Percentiles rank a stretch among this genome's conserved stretches.
These are phyloP conservation scores for Agriopis leucophaearia DNA, from an alignment of 2,888 invertebrate species.

Conservation along the genomic window DNA sequence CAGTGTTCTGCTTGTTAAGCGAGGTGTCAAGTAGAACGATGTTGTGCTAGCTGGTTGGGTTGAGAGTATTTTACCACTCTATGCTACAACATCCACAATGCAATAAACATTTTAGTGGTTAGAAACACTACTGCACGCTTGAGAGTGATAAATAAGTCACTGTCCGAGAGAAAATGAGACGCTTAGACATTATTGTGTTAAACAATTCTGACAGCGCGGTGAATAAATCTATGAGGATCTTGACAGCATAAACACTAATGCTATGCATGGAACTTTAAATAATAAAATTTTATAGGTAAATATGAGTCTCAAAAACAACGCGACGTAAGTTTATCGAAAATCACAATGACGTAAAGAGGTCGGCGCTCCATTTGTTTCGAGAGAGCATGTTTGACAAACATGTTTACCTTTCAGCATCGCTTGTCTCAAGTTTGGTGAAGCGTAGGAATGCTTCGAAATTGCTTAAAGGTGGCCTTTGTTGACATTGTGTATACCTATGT, in stretches of 20 bases:
- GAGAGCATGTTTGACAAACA: constrained; percentile 27
- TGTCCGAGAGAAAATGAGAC: constrained; percentile 17
- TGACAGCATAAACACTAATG: constrained; percentile 23
- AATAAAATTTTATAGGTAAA: constrained; percentile 1
- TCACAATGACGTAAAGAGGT: constrained; percentile 17
- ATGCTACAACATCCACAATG: neutral
- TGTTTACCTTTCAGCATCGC: constrained; percentile 34
- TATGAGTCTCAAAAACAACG: neutral
- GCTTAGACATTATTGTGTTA: constrained; percentile 13
- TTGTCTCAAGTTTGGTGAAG: constrained; percentile 15
- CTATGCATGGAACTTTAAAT: constrained; percentile 35
- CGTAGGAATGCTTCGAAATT: constrained; percentile 13
- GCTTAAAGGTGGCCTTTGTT: constrained; percentile 12
- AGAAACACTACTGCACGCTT: constrained; percentile 13
- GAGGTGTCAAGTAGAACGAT: constrained; percentile 46
- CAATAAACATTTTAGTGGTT: constrained; percentile 21
- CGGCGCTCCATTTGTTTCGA: constrained; percentile 21
- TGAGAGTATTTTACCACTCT: constrained; percentile 21
- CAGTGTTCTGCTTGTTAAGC: constrained; percentile 56
- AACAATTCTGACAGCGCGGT: neutral
- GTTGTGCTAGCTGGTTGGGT: constrained; percentile 33
- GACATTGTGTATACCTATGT: constrained; percentile 1
- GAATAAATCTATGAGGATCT: constrained; percentile 2
- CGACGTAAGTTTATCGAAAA: constrained; percentile 4
- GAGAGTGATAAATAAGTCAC: constrained; percentile 24